A percentile compares a stretch with the other conserved stretches of the same genome.
phyloP scores from a whole-genome alignment of 2,113 vertebrate genomes.

The Equus quagga region DNA sequence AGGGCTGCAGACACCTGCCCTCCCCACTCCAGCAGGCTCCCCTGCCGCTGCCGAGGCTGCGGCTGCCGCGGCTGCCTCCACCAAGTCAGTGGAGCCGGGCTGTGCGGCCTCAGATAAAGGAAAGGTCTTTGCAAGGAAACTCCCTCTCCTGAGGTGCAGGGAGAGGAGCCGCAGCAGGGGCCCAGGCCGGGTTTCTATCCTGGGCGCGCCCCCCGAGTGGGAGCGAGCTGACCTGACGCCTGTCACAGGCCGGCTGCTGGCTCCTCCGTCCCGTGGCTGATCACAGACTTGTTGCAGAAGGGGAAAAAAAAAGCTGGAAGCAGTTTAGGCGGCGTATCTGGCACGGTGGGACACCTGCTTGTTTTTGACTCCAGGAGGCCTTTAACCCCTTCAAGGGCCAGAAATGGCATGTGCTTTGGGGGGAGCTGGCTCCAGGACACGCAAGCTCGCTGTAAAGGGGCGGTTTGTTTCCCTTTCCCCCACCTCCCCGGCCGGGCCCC shows the following conservation, averaged over 20 bases:
- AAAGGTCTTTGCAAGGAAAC: conserved; percentile 83
- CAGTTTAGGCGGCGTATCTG: conserved; percentile 93
- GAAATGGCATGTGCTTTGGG: conserved; percentile 88
- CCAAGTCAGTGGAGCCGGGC: conserved; percentile 76
- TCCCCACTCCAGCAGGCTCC: conserved; percentile 73
- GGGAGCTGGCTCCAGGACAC: conserved; percentile 84
- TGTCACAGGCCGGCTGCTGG: conserved; percentile 89
- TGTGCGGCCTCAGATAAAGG: conserved; percentile 83
- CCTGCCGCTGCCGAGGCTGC: conserved; percentile 33
- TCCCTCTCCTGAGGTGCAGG: conserved; percentile 84
- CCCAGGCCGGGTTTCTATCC: conserved; percentile 90
- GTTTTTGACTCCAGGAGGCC: conserved; percentile 92
- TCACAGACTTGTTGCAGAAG: conserved; percentile 90
- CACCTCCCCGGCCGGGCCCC: conserved; percentile 63
- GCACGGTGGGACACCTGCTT: conserved; percentile 95
- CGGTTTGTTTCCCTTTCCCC: conserved; percentile 63
- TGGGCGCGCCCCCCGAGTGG: conserved; percentile 88
- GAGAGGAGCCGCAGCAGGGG: conserved; percentile 84
- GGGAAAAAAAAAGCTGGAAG: conserved; percentile 89
- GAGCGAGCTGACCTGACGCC: conserved; percentile 89
- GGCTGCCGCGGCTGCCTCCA: not conserved
- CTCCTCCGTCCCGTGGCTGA: conserved; percentile 91
- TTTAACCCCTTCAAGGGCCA: conserved; percentile 94
- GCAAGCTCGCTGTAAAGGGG: conserved; percentile 71
- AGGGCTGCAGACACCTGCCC: conserved; percentile 78